Evolutionary conservation across 2,797 vertebrate genomes (phyloP).

Genomic region (Streptopelia turtur): DNA sequence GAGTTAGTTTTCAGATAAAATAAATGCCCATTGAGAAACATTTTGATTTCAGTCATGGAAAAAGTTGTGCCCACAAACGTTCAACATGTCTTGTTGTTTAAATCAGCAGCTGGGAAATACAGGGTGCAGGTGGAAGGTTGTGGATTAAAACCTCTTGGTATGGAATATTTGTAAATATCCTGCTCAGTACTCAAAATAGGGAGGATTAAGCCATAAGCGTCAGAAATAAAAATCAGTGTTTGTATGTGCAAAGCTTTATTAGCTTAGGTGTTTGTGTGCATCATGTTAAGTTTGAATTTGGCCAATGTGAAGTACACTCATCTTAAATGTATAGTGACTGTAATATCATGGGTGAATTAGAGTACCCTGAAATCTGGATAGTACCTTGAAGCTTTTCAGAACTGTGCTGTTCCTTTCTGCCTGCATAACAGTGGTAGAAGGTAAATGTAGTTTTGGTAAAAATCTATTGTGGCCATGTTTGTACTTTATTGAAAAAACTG

Average conservation of each 20-base stretch:
- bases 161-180: not conserved
- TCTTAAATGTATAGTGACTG: not conserved
- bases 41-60: not conserved
- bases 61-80: not conserved
- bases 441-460: not conserved
- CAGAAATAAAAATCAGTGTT: not conserved
- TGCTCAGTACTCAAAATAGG: not conserved
- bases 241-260: not conserved
- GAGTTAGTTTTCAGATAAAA: not conserved
- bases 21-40: not conserved
- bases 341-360: not conserved
- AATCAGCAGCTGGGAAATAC: not conserved
- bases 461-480: not conserved
- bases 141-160: not conserved
- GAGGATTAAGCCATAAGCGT: not conserved
- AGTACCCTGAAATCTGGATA: not conserved
- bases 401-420: not conserved
- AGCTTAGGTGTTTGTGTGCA: not conserved
- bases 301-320: fast-evolving
- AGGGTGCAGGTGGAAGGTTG: not conserved
- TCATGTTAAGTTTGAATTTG: not conserved
- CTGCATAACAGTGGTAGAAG: not conserved
- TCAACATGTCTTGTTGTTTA: not conserved
- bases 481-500: not conserved
- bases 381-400: not conserved